Evolutionary conservation across 2,797 vertebrate genomes (phyloP), one percentile per base, ranked within the genome.

Genomic region (Syndactyla subalaris): DNA sequence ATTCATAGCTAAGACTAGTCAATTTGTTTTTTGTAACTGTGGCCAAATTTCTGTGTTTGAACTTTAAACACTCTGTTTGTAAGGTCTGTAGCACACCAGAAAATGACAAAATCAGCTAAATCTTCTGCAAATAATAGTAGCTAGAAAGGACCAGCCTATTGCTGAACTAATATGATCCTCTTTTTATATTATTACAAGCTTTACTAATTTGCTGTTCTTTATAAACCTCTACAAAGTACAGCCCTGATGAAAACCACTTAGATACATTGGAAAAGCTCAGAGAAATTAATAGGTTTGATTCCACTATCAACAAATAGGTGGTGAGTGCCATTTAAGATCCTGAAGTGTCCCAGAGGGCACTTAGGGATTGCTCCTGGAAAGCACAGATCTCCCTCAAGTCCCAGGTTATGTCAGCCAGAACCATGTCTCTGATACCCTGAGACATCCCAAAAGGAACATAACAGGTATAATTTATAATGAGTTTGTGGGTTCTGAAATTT

Each of bases 51-150:
- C 86, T 96, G 41, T 54, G 75, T 97, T 97, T 98, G 95, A 97
- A 98, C 96, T 98, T 97, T 96, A 97, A 97, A 97, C 82, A 39
- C 87, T 96, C 97, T 94, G 82, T 96, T 97, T 97, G 65, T 76
- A 94, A 94, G 88, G 79, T 97, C 93, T 97, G 30, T 67, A 96
- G 93, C 86, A 93, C 82, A 95, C 63, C 55, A 96, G 48, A 88
- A 96, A 96, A 96, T 90, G 57, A 97, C 74, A 97, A 97, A 96
- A 93, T 5, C 58, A 76, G 55, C 79, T 93, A 95, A 97, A 97
- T 95, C 76, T 51, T 95, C 70, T 88, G 23, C 89, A 93, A 97
- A 95, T 92, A 96, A 89, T 49, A 93, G 77, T 91, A 71, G 45
- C 55, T 54, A 38, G 54, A 93, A 96, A 97, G 48, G 48, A 30